Evolutionary conservation across 2,888 invertebrate species (phyloP), one percentile per base, ranked within the genome.

Genomic region (Melitaea athalia): DNA sequence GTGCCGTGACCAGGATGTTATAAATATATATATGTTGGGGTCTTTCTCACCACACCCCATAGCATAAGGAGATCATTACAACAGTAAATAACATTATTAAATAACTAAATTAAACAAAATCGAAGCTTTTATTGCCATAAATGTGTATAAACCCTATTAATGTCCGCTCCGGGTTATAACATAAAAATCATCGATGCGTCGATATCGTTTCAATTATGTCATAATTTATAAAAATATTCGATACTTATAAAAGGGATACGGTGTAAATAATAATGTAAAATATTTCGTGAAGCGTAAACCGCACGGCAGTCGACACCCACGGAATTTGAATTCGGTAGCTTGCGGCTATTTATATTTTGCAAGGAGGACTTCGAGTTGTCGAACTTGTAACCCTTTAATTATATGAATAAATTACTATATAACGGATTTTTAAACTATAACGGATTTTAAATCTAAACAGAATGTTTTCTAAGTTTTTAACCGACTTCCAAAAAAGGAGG

Each of bases 271-370:
- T 59, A 45, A 50, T 11, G 67, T 67, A 62, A 67, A 64, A 70
- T 67, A 42, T 67, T 63, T 61, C 67, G 42, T 45, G 62, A 59
- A 67, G 64, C 57, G 67, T 42, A 43, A 50, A 60, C 52, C 61
- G 61, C 62, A 55, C 68, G 59, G 67, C 67, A 67, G 24, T 63
- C 64, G 59, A 71, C 78, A 69, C 76, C 75, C 74, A 74, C 73
- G 76, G 78, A 77, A 79, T 79, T 77, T 79, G 76, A 77, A 77
- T 75, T 72, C 78, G 75, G 77, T 72, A 75, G 76, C 77, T 67
- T 71, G 64, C 45, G 33, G 52, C 66, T 64, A 66, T 62, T 63
- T 59, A 66, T 59, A 57, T 60, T 63, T 68, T 52, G 47, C 45
- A 45, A 63, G 59, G 45, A 66, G 63, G 66, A 64, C 42, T 63